Percentiles rank a stretch among this genome's conserved stretches.
Evolutionary conservation across 2,888 invertebrate species (phyloP).

Genomic region (Lathronympha strigana): DNA sequence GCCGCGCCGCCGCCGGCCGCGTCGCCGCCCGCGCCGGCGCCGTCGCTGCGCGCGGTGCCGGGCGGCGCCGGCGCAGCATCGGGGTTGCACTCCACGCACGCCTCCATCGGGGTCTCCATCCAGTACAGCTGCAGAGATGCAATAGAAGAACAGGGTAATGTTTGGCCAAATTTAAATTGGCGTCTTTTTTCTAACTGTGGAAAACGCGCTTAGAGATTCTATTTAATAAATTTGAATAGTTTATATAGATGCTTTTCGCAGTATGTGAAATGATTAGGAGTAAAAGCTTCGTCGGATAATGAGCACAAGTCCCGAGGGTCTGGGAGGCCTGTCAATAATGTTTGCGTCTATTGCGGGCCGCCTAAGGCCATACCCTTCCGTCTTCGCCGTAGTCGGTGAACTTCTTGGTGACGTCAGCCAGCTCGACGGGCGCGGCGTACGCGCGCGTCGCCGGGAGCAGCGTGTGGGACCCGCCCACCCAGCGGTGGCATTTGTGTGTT

Average conservation of each 20-base stretch:
- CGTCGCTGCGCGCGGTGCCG: slow-evolving; percentile 43
- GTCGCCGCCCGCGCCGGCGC: slow-evolving; percentile 41
- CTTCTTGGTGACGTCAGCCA: slow-evolving; percentile 46
- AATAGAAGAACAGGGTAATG: too few relatives aligned
- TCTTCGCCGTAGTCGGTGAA: slow-evolving; percentile 62
- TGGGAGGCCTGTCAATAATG: neutral
- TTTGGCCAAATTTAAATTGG: too few relatives aligned
- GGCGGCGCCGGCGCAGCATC: slow-evolving; percentile 33
- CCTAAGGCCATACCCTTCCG: slow-evolving; percentile 56
- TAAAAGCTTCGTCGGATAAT: too few relatives aligned
- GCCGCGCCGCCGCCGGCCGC: neutral
- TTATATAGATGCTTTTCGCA: too few relatives aligned
- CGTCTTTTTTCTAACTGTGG: too few relatives aligned
- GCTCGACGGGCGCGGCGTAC: slow-evolving; percentile 43
- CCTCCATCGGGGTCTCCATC: slow-evolving; percentile 63
- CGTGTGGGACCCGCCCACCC: slow-evolving; percentile 71
- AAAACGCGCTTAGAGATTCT: too few relatives aligned
- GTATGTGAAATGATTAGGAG: too few relatives aligned
- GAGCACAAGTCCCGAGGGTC: neutral
- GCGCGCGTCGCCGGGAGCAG: slow-evolving; percentile 51
- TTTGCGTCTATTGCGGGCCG: neutral
- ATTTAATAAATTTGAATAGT: too few relatives aligned
- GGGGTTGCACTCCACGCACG: slow-evolving; percentile 66
- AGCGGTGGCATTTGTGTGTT: slow-evolving; percentile 61
- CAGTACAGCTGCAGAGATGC: slow-evolving; percentile 58